Conservation (phyloP, 2,113 vertebrate genomes). For the Boleophthalmus pectinirostris region DNA sequence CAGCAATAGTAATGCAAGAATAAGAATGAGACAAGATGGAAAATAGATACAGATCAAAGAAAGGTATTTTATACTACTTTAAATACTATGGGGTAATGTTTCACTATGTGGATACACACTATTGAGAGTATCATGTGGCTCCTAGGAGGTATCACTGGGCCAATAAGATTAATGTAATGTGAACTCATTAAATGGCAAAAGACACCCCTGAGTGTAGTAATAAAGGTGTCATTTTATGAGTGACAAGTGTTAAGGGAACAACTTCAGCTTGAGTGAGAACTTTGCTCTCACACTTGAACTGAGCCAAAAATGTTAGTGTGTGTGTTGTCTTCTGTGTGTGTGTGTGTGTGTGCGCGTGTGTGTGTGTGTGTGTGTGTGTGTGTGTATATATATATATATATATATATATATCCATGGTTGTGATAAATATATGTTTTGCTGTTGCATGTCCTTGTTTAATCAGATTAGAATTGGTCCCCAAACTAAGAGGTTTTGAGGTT, state of each 20-base stretch:
- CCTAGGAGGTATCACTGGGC: slow-evolving; percentile 45
- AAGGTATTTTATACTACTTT: slow-evolving; percentile 28
- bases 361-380: too few species aligned
- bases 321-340: not conserved
- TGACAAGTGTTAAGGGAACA: slow-evolving; percentile 44
- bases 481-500: not conserved
- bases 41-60: slow-evolving; percentile 23
- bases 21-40: slow-evolving; percentile 8
- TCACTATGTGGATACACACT: slow-evolving; percentile 14
- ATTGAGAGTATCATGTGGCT: slow-evolving; percentile 42
- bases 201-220: slow-evolving; percentile 29
- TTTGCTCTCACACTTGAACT: slow-evolving; percentile 1
- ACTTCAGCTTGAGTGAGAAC: slow-evolving; percentile 17
- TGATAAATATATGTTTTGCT: not conserved
- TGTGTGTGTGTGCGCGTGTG: too few species aligned
- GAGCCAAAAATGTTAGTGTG: not conserved
- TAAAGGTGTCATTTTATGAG: slow-evolving; percentile 39
- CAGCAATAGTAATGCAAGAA: slow-evolving; percentile 34
- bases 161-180: slow-evolving; percentile 49
- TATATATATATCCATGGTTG: not conserved
- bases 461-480: not conserved
- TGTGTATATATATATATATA: too few species aligned
- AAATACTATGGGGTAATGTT: slow-evolving; percentile 20
- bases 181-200: slow-evolving; percentile 40
- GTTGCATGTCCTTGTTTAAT: not conserved